A percentile compares a stretch with the other conserved stretches of the same genome.
phyloP scores from a whole-genome alignment of 2,888 invertebrate species.

The Pheosia gnoma region DNA sequence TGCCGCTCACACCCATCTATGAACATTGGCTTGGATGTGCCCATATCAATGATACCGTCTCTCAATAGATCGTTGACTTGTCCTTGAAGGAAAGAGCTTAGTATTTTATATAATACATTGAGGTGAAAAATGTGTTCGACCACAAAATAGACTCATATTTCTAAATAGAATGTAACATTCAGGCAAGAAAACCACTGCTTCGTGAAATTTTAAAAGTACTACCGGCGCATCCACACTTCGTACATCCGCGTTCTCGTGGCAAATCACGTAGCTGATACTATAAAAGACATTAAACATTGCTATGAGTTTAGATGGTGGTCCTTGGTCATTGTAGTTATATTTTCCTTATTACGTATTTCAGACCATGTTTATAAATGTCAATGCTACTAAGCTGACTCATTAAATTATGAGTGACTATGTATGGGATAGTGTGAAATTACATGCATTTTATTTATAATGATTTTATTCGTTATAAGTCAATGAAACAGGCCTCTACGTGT shows the following conservation, averaged over 20 bases:
- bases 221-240: neutral
- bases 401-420: constrained; percentile 5
- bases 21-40: constrained; percentile 5
- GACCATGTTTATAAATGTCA: constrained; percentile 6
- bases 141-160: neutral
- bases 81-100: neutral
- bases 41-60: constrained; percentile 2
- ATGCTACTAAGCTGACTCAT: constrained; percentile 2
- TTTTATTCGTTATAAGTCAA: neutral
- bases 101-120: neutral
- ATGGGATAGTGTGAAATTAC: neutral
- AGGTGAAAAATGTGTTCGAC: neutral
- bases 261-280: neutral
- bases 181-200: no score
- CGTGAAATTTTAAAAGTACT: no score
- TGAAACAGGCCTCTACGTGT: no score
- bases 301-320: constrained; percentile 1
- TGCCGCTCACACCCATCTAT: constrained; percentile 8
- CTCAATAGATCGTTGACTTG: neutral
- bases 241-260: neutral
- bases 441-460: constrained; percentile 3
- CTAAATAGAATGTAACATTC: neutral
- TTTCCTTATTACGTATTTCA: constrained; percentile 1
- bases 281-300: neutral
- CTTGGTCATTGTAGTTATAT: neutral